These are phyloP conservation scores for Caenorhabditis sp. DNA, from an alignment of 2,888 invertebrate species.

Conservation along the genomic window DNA sequence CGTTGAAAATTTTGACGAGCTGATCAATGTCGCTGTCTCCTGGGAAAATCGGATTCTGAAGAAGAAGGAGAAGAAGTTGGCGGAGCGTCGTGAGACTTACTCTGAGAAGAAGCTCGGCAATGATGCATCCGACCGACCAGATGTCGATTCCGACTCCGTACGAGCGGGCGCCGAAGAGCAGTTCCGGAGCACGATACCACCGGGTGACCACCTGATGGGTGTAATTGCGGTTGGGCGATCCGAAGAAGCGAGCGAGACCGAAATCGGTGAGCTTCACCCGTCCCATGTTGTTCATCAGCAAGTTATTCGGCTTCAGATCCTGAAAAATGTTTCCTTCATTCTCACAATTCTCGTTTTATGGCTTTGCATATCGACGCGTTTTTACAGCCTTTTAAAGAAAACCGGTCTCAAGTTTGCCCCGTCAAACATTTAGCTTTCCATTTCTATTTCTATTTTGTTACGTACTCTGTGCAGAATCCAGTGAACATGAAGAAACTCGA, in stretches of 20 bases:
- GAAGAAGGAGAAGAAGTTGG: too few relatives aligned
- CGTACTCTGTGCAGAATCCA: slow-evolving; percentile 93
- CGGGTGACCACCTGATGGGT: slow-evolving; percentile 87
- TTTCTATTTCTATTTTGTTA: background rate
- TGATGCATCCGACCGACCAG: slow-evolving; percentile 98
- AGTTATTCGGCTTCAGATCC: slow-evolving; percentile 98
- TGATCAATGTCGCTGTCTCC: slow-evolving; percentile 98
- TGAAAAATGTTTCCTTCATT: slow-evolving; percentile 74
- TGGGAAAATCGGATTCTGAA: slow-evolving; percentile 89
- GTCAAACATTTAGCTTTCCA: background rate
- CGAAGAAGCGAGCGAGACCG: slow-evolving; percentile 96
- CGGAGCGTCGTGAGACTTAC: too few relatives aligned
- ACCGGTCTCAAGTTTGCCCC: background rate
- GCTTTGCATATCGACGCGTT: background rate
- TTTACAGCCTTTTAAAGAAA: background rate
- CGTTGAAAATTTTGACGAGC: slow-evolving; percentile 92
- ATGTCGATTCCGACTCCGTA: slow-evolving; percentile 98
- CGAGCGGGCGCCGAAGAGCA: slow-evolving; percentile 93
- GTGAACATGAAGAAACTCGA: slow-evolving; percentile 93
- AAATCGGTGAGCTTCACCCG: slow-evolving; percentile 98
- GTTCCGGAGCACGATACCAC: slow-evolving; percentile 85
- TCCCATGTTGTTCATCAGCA: slow-evolving; percentile 92
- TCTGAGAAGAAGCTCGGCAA: slow-evolving; percentile 88
- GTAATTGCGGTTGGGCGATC: slow-evolving; percentile 92
- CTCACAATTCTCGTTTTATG: background rate